Evolutionary conservation across 2,797 vertebrate genomes (phyloP).

Genomic region (Xerus rutilus): DNA sequence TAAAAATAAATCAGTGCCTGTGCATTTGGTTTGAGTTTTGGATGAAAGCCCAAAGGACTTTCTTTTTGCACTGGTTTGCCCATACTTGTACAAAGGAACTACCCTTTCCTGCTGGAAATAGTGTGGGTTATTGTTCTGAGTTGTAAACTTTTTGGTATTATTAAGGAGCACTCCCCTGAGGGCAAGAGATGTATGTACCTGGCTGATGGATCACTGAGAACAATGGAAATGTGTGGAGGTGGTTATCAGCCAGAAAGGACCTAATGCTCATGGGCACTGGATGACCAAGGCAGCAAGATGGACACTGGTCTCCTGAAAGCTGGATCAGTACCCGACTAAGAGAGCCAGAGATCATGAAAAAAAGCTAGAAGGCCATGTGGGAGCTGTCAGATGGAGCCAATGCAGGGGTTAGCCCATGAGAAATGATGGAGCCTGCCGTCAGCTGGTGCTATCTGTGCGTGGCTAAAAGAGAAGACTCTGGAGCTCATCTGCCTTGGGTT

Average conservation of each 20-base stretch:
- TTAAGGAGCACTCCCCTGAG: background rate
- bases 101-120: background rate
- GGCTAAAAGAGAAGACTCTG: background rate
- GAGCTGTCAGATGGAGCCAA: background rate
- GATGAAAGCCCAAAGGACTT: slow-evolving; percentile 47
- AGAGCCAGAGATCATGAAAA: background rate
- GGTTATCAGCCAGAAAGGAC: background rate
- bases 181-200: background rate
- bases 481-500: background rate
- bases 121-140: background rate
- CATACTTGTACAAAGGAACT: background rate
- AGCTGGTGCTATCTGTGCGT: too few relatives aligned
- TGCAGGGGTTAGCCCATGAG: too few relatives aligned
- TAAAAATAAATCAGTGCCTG: slow-evolving; percentile 68
- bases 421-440: too few relatives aligned
- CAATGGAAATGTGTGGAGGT: background rate
- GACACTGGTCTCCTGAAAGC: background rate
- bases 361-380: background rate
- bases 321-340: background rate
- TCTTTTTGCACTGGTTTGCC: slow-evolving; percentile 52
- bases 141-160: background rate
- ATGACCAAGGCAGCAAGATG: background rate
- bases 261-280: background rate
- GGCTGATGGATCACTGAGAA: background rate
- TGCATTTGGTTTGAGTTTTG: slow-evolving; percentile 70